Evolutionary conservation across 2,113 vertebrate genomes (phyloP).

Genomic region (human): DNA sequence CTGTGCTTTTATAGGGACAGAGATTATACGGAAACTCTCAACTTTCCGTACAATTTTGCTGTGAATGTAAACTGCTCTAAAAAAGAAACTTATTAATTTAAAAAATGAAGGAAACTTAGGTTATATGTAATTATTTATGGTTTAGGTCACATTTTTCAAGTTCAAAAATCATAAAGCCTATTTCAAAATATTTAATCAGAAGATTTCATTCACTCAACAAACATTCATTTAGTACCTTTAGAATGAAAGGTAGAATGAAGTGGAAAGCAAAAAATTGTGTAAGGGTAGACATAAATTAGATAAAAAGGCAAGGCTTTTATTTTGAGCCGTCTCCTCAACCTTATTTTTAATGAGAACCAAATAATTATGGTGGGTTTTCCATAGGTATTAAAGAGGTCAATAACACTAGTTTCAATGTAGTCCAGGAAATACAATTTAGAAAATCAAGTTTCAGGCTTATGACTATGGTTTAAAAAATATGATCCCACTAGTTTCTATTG

Average conservation of each 20-base stretch:
- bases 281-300: not conserved
- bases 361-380: not conserved
- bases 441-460: conserved; percentile 22
- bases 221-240: conserved; percentile 10
- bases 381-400: not conserved
- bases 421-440: not conserved
- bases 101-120: conserved; percentile 36
- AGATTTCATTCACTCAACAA: conserved; percentile 33
- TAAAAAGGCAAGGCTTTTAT: not conserved
- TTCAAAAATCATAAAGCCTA: conserved; percentile 15
- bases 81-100: conserved; percentile 33
- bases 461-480: conserved; percentile 19
- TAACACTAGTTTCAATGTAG: not conserved
- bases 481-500: conserved; percentile 22
- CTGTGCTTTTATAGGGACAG: not conserved
- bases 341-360: not conserved
- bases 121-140: conserved; percentile 49
- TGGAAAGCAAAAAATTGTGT: too few relatives aligned
- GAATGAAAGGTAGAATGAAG: too few relatives aligned
- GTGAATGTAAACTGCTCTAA: not conserved
- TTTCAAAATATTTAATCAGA: conserved; percentile 54
- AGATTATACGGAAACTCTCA: not conserved
- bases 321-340: not conserved
- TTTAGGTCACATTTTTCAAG: conserved; percentile 9
- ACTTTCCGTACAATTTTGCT: not conserved